Evolutionary conservation across 37 sponge, comb jelly and placozoan species (phyloP), one percentile per base, ranked within the genome.

Genomic region (Axinella damicornis): DNA sequence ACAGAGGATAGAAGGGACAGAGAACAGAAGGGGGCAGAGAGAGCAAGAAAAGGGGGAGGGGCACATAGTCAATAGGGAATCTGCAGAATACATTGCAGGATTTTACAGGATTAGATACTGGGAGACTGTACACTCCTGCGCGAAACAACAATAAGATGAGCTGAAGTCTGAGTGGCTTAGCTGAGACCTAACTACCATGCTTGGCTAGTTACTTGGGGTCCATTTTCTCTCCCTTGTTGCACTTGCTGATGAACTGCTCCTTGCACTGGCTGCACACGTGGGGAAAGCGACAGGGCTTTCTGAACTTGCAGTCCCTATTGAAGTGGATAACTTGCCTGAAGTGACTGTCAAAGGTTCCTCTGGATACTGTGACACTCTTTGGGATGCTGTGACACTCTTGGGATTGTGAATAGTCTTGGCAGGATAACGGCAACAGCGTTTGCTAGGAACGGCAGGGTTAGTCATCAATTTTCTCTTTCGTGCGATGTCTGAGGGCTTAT

Each of bases 241-340:
- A 83, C 6, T 25, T 18, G 6, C 37, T 2, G 18, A 62, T 56
- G 1, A 64, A 74, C 13, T 53, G 53, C 0, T 59, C 83, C 13
- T 28, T 63, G 71, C 82, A 81, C 39, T 0, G 20, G 21, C 58
- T 70, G 39, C 82, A 81, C 1, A 71, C 39, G 32, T 76, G 77
- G 11, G 15, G 69, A 38, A 38, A 75, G 54, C 68, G 53, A 38
- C 85, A 84, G n/a, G 54, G 25, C 69, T 46, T 69, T 5, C 70
- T 57, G 34, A 78, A 78, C 28, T 64, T 78, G 78, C 78, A 78
- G 30, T 78, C 78, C 17, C 78, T 65, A 33, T 62, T 64, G 78
- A 40, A 78, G 35, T 12, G 20, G 21, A 67, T 68, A 69, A 28
- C 66, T 57, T 80, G 66, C 35, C 6, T 41, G 81, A 69, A 69